Conservation (phyloP, 1,140 invertebrate genomes). For the Diplogasteroides magnus region DNA sequence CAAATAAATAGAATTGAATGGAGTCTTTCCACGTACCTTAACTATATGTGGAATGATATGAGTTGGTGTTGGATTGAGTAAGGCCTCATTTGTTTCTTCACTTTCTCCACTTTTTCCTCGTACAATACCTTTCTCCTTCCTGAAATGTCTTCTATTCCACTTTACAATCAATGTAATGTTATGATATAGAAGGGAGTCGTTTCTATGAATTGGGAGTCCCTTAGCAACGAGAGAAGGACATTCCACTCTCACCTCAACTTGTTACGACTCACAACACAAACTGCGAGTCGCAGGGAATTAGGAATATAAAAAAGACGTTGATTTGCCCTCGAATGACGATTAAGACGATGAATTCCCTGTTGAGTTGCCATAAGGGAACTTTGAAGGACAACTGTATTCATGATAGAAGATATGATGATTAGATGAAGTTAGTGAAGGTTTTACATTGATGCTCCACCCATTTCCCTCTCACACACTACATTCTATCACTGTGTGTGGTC, state of each 20-base stretch:
- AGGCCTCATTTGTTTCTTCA: background rate
- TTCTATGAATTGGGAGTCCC: background rate
- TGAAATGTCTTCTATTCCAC: background rate
- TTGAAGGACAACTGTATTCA: slow-evolving; percentile 44
- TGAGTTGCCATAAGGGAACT: slow-evolving; percentile 42
- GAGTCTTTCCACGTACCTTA: slow-evolving; percentile 18
- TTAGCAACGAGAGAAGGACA: background rate
- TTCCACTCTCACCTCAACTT: slow-evolving; percentile 3
- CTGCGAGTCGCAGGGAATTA: slow-evolving; percentile 12
- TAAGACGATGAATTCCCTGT: slow-evolving; percentile 42
- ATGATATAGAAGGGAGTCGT: no score
- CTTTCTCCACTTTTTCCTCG: background rate
- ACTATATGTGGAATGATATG: slow-evolving; percentile 17
- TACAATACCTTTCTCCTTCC: background rate
- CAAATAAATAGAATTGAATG: slow-evolving; percentile 1
- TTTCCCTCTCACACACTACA: no score
- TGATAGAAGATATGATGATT: slow-evolving; percentile 9
- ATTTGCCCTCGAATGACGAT: slow-evolving; percentile 35
- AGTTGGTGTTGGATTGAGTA: no score
- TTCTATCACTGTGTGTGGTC: no score
- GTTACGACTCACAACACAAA: slow-evolving; percentile 8
- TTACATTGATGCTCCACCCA: no score
- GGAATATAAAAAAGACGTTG: slow-evolving; percentile 14
- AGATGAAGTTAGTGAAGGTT: no score
- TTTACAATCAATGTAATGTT: no score